These are phyloP conservation scores for Aspidiotus rigidus DNA, from an alignment of 2,888 invertebrate genomes.

Conservation along the genomic window DNA sequence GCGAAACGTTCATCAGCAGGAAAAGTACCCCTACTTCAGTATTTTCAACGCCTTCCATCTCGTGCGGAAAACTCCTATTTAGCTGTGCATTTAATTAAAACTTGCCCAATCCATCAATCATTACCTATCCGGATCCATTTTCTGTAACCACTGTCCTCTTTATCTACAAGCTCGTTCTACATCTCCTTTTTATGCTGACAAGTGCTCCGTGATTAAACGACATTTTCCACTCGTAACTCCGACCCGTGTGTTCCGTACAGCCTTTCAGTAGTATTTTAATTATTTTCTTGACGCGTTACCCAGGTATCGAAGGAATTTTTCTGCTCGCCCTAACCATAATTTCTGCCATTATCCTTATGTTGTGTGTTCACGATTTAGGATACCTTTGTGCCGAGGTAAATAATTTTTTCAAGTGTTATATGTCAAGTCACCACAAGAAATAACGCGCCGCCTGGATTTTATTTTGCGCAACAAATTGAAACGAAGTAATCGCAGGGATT, in stretches of 20 bases:
- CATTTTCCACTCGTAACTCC: conserved; percentile 21
- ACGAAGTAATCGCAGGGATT: too few species aligned
- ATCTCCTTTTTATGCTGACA: conserved; percentile 24
- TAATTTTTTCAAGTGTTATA: background rate
- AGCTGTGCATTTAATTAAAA: conserved; percentile 34
- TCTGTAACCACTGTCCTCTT: conserved; percentile 31
- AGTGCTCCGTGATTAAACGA: conserved; percentile 30
- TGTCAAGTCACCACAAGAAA: too few species aligned
- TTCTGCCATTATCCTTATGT: background rate
- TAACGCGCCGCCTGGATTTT: too few species aligned
- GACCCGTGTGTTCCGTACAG: background rate
- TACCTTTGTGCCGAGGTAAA: too few species aligned
- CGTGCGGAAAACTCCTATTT: conserved; percentile 30
- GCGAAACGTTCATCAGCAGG: conserved; percentile 33
- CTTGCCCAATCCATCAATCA: conserved; percentile 35
- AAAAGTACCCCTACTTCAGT: conserved; percentile 8
- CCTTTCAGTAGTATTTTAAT: conserved; percentile 30
- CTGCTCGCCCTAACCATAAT: conserved; percentile 1
- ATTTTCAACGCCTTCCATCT: conserved; percentile 11
- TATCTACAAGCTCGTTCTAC: conserved; percentile 1
- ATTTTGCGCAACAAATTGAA: too few species aligned
- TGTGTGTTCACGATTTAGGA: background rate
- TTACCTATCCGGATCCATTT: conserved; percentile 34
- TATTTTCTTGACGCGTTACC: conserved; percentile 29
- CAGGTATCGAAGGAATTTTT: conserved; percentile 20